These are phyloP conservation scores for Nephrotoma flavescens DNA, from an alignment of 2,888 invertebrate species.

Conservation along the genomic window DNA sequence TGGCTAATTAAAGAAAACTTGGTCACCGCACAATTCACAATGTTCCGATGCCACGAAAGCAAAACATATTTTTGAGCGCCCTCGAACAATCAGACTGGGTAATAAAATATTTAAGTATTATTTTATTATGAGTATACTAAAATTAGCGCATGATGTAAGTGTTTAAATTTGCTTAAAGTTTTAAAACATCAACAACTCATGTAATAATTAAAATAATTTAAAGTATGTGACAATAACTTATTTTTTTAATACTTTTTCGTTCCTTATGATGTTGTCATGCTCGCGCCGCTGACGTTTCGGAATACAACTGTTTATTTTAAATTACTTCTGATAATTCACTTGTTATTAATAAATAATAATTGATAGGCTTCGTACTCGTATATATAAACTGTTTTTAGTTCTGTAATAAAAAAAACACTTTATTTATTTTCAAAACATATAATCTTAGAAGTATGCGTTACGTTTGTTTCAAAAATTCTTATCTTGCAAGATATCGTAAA, in stretches of 20 bases:
- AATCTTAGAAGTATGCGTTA: background rate
- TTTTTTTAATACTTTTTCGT: background rate
- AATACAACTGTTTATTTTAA: background rate
- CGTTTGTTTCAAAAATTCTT: background rate
- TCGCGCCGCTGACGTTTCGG: background rate
- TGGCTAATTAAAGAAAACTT: background rate
- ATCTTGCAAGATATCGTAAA: background rate
- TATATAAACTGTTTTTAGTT: background rate
- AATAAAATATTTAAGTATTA: background rate
- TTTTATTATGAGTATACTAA: background rate
- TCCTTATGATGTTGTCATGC: background rate
- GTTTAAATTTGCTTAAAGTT: background rate
- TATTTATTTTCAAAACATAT: background rate
- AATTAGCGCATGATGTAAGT: background rate
- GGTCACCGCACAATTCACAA: background rate
- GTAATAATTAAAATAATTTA: background rate
- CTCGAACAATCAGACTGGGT: background rate
- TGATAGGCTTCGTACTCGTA: background rate
- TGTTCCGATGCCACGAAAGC: too few species aligned
- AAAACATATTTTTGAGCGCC: background rate
- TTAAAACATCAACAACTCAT: background rate
- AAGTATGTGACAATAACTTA: background rate
- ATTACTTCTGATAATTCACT: background rate
- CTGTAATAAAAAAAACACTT: background rate
- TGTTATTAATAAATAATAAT: background rate